Evolutionary conservation across 2,888 invertebrate genomes (phyloP).

Genomic region (Actias luna): DNA sequence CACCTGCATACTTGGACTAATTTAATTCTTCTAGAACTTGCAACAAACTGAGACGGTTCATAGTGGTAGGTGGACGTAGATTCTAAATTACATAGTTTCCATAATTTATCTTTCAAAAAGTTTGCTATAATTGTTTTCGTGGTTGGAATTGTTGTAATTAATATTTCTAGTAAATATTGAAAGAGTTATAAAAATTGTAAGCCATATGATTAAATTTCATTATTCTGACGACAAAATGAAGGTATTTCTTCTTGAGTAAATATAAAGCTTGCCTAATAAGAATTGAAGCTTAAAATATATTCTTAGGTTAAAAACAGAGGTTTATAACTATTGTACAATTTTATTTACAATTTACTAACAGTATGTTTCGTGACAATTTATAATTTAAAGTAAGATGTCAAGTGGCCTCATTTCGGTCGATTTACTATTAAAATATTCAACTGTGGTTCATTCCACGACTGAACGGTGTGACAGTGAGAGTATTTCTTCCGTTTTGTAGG

Average conservation of each 20-base stretch:
- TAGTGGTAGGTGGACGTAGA: slow-evolving; percentile 6
- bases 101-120: background rate
- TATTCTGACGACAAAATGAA: background rate
- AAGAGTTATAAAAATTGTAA: background rate
- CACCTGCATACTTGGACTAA: background rate
- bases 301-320: background rate
- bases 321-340: background rate
- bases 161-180: background rate
- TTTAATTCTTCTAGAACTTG: slow-evolving; percentile 7
- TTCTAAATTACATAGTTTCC: background rate
- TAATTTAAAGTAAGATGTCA: background rate
- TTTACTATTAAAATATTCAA: background rate
- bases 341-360: background rate
- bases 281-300: background rate
- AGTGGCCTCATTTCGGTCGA: background rate
- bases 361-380: background rate
- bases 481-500: slow-evolving; percentile 66
- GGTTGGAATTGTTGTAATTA: background rate
- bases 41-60: background rate
- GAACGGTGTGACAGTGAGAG: slow-evolving; percentile 66
- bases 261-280: background rate
- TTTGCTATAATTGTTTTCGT: background rate
- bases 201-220: background rate
- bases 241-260: background rate
- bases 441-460: background rate